Evolutionary conservation across 2,797 vertebrate genomes (phyloP).

Genomic region (Melanotaenia trifasciata): DNA sequence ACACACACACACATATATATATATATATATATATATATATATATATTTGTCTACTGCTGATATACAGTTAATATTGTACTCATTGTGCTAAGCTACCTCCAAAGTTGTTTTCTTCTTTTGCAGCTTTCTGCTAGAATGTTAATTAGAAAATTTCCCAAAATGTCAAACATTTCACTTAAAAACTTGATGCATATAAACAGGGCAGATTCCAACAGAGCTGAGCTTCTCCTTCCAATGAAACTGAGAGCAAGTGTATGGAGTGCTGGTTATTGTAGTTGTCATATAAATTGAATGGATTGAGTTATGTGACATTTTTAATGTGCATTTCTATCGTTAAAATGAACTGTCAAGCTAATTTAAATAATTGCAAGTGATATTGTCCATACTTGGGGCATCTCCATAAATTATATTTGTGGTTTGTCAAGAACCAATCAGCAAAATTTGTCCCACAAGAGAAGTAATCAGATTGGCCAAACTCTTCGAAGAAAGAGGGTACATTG

Average conservation of each 20-base stretch:
- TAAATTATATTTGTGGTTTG: conserved; percentile 9
- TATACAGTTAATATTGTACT: no score
- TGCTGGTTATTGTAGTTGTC: neutral
- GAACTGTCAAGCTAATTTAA: neutral
- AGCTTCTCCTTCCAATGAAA: neutral
- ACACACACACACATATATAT: no score
- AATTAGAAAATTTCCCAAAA: no score
- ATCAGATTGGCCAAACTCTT: neutral
- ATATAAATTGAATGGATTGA: neutral
- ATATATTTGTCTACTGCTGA: no score
- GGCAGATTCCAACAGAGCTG: neutral
- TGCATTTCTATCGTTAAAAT: neutral
- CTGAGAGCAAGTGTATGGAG: neutral
- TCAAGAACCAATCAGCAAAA: neutral
- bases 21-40: no score
- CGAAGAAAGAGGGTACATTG: neutral
- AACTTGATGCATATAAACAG: neutral
- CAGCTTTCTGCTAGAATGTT: neutral
- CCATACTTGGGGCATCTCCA: neutral
- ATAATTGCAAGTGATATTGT: neutral
- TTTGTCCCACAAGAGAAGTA: neutral
- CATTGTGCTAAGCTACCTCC: no score
- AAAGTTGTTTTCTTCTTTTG: neutral
- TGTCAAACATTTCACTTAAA: neutral
- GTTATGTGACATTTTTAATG: neutral